Evolutionary conservation across 2,797 vertebrate species (phyloP).

Genomic region (Enteromius argenteus): DNA sequence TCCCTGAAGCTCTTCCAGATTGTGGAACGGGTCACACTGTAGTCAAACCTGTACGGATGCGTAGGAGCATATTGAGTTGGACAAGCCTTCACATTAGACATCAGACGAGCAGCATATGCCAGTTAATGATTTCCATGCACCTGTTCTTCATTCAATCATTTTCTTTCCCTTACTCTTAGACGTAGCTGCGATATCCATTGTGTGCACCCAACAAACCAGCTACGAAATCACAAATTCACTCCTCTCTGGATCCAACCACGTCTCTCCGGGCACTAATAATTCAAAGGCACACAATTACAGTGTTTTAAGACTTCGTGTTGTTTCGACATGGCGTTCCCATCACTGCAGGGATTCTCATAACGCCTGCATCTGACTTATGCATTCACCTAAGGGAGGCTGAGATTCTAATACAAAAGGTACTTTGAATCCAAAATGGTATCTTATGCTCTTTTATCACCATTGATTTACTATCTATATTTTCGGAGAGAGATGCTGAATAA

Average conservation of each 20-base stretch:
- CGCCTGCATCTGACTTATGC: slow-evolving; percentile 70
- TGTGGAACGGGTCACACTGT: not conserved
- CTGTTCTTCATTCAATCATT: not conserved
- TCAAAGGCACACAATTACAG: slow-evolving; percentile 62
- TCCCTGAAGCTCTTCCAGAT: not conserved
- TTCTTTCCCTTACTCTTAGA: not conserved
- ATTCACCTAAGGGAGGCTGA: slow-evolving; percentile 73
- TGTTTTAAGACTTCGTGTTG: slow-evolving; percentile 55
- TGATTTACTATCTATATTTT: slow-evolving; percentile 76
- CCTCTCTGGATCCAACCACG: slow-evolving; percentile 17
- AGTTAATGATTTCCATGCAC: not conserved
- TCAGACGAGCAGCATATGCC: not conserved
- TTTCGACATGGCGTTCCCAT: slow-evolving; percentile 35
- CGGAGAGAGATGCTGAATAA: slow-evolving; percentile 78
- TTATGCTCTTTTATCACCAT: slow-evolving; percentile 82
- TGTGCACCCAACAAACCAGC: slow-evolving; percentile 33
- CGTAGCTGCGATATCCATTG: slow-evolving; percentile 27
- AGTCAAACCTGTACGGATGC: not conserved
- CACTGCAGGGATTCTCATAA: slow-evolving; percentile 65
- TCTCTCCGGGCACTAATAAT: slow-evolving; percentile 38
- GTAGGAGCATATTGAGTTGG: not conserved
- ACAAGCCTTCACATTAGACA: not conserved
- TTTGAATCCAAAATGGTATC: slow-evolving; percentile 79
- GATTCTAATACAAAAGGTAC: slow-evolving; percentile 76
- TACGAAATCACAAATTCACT: slow-evolving; percentile 40